Conservation (phyloP, 2,797 vertebrate genomes). For the Enteromius mattozi region DNA sequence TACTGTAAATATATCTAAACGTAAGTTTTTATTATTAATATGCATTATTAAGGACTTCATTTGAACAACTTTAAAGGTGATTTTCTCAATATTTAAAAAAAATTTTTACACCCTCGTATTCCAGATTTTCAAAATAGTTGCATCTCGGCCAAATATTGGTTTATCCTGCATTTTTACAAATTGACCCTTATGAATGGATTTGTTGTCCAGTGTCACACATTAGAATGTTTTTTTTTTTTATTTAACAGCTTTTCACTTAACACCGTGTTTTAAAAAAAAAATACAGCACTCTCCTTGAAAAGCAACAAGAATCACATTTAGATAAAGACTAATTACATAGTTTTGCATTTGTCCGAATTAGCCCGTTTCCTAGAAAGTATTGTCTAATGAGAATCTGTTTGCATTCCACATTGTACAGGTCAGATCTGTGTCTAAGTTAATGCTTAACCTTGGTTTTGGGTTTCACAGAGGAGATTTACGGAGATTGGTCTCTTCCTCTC, state of each 20-base stretch:
- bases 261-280: not conserved
- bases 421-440: constrained; percentile 17
- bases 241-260: not conserved
- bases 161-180: too few relatives aligned
- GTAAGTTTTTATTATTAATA: too few relatives aligned
- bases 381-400: constrained; percentile 9
- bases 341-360: not conserved
- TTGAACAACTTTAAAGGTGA: too few relatives aligned
- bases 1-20: too few relatives aligned
- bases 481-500: constrained; percentile 88
- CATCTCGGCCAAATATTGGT: too few relatives aligned
- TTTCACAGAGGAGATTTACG: constrained; percentile 89
- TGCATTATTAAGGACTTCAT: too few relatives aligned
- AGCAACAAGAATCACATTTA: not conserved
- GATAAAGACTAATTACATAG: not conserved
- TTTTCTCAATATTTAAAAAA: too few relatives aligned
- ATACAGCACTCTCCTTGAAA: not conserved
- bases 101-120: too few relatives aligned
- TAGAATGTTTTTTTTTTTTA: too few relatives aligned
- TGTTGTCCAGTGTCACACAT: too few relatives aligned
- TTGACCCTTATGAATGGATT: too few relatives aligned
- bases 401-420: constrained; percentile 13
- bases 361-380: not conserved
- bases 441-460: constrained; percentile 29
- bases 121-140: too few relatives aligned